Conservation (phyloP, 2,113 vertebrate species). For the Pogona vitticeps region DNA sequence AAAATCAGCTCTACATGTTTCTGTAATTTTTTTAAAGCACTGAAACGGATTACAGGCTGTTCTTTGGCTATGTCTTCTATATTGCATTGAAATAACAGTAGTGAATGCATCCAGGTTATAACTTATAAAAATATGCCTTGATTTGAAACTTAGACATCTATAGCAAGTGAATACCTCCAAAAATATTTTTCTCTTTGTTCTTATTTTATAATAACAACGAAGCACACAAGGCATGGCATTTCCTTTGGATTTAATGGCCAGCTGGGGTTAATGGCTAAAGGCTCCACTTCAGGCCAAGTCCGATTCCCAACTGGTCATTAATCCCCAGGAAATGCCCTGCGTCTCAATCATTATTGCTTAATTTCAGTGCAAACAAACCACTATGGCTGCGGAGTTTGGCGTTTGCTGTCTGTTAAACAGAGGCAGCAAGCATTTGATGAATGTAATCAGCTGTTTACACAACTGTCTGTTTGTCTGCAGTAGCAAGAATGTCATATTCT, state of each 20-base stretch:
- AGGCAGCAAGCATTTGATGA: slow-evolving; percentile 58
- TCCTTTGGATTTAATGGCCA: slow-evolving; percentile 69
- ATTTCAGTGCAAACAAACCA: slow-evolving; percentile 76
- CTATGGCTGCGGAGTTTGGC: slow-evolving; percentile 37
- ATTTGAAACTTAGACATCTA: slow-evolving; percentile 49
- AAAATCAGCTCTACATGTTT: neutral
- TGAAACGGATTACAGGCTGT: neutral
- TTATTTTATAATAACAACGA: slow-evolving; percentile 66
- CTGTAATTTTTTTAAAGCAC: neutral
- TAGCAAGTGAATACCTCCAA: slow-evolving; percentile 30
- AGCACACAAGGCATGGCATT: slow-evolving; percentile 54
- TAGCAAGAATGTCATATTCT: slow-evolving; percentile 61
- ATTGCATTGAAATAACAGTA: neutral
- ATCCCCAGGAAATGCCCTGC: slow-evolving; percentile 62
- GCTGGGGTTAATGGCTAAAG: slow-evolving; percentile 72
- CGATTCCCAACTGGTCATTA: slow-evolving; percentile 71
- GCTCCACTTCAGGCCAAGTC: slow-evolving; percentile 64
- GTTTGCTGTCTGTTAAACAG: slow-evolving; percentile 61
- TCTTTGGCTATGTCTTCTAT: neutral
- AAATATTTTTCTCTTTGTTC: slow-evolving; percentile 51
- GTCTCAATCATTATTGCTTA: slow-evolving; percentile 68
- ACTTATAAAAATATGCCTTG: neutral
- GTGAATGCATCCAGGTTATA: neutral
- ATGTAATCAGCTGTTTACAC: slow-evolving; percentile 77
- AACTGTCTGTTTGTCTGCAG: slow-evolving; percentile 60